phyloP scores from a whole-genome alignment of 1,140 invertebrate species.

The Drosophila virilis region DNA sequence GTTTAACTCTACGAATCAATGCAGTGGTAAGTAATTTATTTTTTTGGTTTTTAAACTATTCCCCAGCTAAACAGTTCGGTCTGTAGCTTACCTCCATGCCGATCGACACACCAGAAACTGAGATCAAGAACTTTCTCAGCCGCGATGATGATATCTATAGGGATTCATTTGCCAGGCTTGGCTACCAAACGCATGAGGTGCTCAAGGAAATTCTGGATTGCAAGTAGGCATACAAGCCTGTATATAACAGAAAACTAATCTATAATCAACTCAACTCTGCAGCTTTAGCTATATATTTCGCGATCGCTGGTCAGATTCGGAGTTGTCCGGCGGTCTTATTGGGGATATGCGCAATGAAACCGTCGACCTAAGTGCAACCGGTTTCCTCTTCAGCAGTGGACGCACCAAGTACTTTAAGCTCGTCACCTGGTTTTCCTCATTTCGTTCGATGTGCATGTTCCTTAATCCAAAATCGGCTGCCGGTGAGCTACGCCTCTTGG shows the following conservation, averaged over 20 bases:
- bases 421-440: slow-evolving; percentile 45
- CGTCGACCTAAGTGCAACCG: slow-evolving; percentile 58
- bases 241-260: not conserved
- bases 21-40: slow-evolving; percentile 44
- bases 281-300: slow-evolving; percentile 56
- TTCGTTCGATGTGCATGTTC: slow-evolving; percentile 78
- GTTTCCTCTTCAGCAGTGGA: slow-evolving; percentile 41
- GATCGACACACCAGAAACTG: slow-evolving; percentile 11
- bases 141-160: slow-evolving; percentile 32
- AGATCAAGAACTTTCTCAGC: slow-evolving; percentile 43
- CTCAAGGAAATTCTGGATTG: slow-evolving; percentile 65
- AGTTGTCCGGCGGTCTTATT: slow-evolving; percentile 62
- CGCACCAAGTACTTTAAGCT: slow-evolving; percentile 44
- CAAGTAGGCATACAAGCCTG: slow-evolving; percentile 40
- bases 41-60: not conserved
- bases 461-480: slow-evolving; percentile 61
- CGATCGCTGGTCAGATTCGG: slow-evolving; percentile 70
- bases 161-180: slow-evolving; percentile 51
- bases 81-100: slow-evolving; percentile 51
- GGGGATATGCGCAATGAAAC: slow-evolving; percentile 46
- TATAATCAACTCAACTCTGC: not conserved
- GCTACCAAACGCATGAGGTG: slow-evolving; percentile 46
- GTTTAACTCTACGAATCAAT: slow-evolving; percentile 56
- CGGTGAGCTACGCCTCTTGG: slow-evolving; percentile 50
- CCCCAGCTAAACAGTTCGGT: not conserved